Evolutionary conservation across 2,888 invertebrate species (phyloP).

Genomic region (Apotomis betuletana): DNA sequence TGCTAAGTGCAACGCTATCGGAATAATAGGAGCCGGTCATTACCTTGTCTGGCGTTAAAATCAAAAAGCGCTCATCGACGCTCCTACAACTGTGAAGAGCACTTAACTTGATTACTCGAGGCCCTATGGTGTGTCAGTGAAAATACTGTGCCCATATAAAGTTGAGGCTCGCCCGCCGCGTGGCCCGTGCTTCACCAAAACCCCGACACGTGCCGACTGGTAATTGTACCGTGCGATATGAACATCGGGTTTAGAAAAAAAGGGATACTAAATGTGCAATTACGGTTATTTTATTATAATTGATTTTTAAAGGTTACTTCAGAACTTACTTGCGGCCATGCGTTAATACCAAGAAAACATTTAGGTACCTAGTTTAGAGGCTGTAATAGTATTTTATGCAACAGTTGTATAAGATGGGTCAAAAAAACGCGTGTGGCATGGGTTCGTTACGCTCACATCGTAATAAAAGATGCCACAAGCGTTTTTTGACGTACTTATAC

Average conservation of each 20-base stretch:
- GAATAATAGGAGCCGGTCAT: slow-evolving; percentile 57
- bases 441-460: no score
- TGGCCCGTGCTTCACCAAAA: slow-evolving; percentile 59
- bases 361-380: no score
- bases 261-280: neutral
- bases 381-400: no score
- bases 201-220: slow-evolving; percentile 59
- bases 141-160: slow-evolving; percentile 54
- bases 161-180: slow-evolving; percentile 51
- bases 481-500: no score
- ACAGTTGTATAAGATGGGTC: no score
- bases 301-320: no score
- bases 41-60: slow-evolving; percentile 67
- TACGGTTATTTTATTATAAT: no score
- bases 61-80: slow-evolving; percentile 74
- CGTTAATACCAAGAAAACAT: no score
- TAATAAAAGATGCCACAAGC: no score
- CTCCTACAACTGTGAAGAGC: slow-evolving; percentile 70
- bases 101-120: slow-evolving; percentile 83
- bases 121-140: slow-evolving; percentile 59
- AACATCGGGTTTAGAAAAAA: slow-evolving; percentile 46
- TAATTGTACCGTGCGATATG: slow-evolving; percentile 67
- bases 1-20: slow-evolving; percentile 71
- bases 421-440: no score
- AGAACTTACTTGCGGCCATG: no score